Base-by-base conservation (phyloP, 37 sponge, comb jelly and placozoan genomes). In the Cliona cf. orientalis region DNA sequence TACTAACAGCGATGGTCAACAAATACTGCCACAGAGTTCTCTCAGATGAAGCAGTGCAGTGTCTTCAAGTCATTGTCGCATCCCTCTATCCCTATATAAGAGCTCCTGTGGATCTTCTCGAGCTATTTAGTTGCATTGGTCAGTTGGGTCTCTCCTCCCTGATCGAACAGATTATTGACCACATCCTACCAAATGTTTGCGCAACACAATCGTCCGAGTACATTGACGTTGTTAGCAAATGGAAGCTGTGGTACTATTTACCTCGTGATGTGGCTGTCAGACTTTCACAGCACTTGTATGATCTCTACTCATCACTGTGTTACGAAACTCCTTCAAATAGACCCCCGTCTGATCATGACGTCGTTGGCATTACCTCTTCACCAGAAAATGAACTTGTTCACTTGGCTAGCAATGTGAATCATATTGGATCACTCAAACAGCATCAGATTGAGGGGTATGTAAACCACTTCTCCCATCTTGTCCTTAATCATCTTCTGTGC, bases 171-270 rank as follows among this genome's bases (percentile, higher is more conserved):
- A 39, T 78, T 39, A 21, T 59, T 1, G 42, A 37, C 3, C 14
- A 23, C 12, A 6, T 80, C 44, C 11, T 89, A n/a, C 31, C 34
- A 21, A 17, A n/a, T 23, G 17, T 89, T 5, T 43, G 71, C 21
- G 23, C 73, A 39, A 38, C 58, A 12, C 35, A 44, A 23, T 35
- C 61, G 29, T 58, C 71, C 3, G 74, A 80, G 32, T 91, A 85
- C 35, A 28, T 81, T 34, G 82, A 85, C 0, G 37, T 33, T 11
- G 53, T 80, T 31, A 41, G n/a, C 2, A 26, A 71, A 1, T 91
- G 92, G 92, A 1, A 91, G 32, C 45, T 31, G 69, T 91, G 87
- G 92, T 86, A 43, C 46, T 86, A 63, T 59, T 34, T 91, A 1
- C 74, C 84, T 40, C 46, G 29, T 29, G 79, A 55, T 1, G 1